These are phyloP conservation scores for Thunnus thynnus DNA, from an alignment of 2,113 vertebrate genomes.

Conservation along the genomic window DNA sequence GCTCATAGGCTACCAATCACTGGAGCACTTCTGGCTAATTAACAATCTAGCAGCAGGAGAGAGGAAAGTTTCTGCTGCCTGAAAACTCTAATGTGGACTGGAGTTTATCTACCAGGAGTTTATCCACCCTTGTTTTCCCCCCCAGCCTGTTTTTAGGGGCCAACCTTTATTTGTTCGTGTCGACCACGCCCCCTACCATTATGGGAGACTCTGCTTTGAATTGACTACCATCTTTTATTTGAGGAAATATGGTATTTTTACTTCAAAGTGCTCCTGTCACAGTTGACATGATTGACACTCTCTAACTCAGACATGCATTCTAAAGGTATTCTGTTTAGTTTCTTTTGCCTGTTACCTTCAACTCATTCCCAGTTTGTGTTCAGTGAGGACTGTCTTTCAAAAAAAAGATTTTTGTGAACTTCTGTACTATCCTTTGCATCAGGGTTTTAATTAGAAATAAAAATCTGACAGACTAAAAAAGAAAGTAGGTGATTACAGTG, in stretches of 20 bases:
- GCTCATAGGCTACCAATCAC: too few species aligned
- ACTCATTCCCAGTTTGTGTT: not conserved
- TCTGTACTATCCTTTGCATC: not conserved
- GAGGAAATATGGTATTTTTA: not conserved
- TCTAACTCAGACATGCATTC: not conserved
- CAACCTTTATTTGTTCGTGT: too few species aligned
- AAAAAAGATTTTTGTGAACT: not conserved
- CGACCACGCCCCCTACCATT: too few species aligned
- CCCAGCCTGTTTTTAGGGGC: too few species aligned
- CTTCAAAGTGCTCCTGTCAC: constrained; percentile 5
- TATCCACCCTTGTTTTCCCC: too few species aligned
- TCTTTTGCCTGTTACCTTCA: not conserved
- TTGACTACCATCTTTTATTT: too few species aligned
- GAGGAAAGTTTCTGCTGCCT: too few species aligned
- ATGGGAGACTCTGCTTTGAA: too few species aligned
- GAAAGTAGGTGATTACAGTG: not conserved
- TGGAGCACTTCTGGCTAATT: too few species aligned
- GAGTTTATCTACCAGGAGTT: too few species aligned
- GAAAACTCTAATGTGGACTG: too few species aligned
- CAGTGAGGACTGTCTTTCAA: not conserved
- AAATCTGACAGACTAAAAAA: not conserved
- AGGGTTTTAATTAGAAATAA: not conserved
- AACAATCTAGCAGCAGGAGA: too few species aligned
- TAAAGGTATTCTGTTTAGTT: not conserved
- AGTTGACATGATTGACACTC: not conserved